Percentiles rank a stretch among this genome's conserved stretches.
These are phyloP conservation scores for Miltochrista miniata DNA, from an alignment of 2,888 invertebrate species.

Conservation along the genomic window DNA sequence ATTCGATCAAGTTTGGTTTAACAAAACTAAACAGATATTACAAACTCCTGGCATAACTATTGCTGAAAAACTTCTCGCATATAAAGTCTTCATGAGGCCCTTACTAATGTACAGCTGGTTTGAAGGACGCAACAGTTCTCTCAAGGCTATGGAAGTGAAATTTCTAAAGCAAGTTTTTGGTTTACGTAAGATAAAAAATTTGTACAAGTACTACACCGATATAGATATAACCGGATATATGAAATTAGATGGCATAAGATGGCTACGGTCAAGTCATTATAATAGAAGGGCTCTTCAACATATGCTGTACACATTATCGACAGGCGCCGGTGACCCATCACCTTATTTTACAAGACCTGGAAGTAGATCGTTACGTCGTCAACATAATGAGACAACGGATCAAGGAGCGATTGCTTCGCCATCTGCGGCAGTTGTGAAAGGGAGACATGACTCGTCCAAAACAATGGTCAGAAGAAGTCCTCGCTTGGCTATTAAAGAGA, in stretches of 20 bases:
- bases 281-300: slow-evolving; percentile 26
- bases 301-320: slow-evolving; percentile 32
- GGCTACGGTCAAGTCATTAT: slow-evolving; percentile 40
- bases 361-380: background rate
- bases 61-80: slow-evolving; percentile 47
- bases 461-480: slow-evolving; percentile 6
- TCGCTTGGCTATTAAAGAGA: slow-evolving; percentile 5
- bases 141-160: slow-evolving; percentile 46
- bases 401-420: background rate
- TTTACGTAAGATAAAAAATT: slow-evolving; percentile 2
- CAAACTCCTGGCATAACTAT: slow-evolving; percentile 30
- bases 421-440: background rate
- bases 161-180: slow-evolving; percentile 48
- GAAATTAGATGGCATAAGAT: slow-evolving; percentile 48
- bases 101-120: slow-evolving; percentile 53
- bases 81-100: slow-evolving; percentile 59
- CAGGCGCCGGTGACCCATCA: slow-evolving; percentile 28
- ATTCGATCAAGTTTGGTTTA: slow-evolving; percentile 16
- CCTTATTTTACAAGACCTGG: slow-evolving; percentile 25
- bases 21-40: slow-evolving; percentile 35
- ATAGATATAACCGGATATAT: slow-evolving; percentile 44
- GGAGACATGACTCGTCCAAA: background rate
- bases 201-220: slow-evolving; percentile 50
- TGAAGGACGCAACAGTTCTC: slow-evolving; percentile 15
- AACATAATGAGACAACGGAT: background rate